Evolutionary conservation across 2,888 invertebrate species (phyloP).

Genomic region (Dynastes maya): DNA sequence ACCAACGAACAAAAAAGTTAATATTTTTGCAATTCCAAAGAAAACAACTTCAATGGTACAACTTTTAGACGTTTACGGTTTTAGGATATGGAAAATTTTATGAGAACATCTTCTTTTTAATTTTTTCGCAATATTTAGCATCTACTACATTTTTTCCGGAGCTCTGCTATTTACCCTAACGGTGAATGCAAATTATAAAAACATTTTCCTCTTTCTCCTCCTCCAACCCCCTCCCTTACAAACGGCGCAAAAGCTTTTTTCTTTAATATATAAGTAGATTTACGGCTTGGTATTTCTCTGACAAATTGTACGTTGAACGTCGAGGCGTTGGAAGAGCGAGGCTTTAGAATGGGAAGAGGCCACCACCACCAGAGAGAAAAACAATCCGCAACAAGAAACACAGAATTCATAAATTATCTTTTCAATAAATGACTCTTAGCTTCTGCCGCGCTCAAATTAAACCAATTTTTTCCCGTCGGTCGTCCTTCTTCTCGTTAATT

Average conservation of each 20-base stretch:
- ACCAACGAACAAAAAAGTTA: too few relatives aligned
- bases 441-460: conserved; percentile 35
- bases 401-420: conserved; percentile 37
- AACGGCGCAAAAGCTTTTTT: not conserved
- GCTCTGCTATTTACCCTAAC: too few relatives aligned
- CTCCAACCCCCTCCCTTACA: not conserved
- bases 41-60: too few relatives aligned
- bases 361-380: not conserved
- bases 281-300: not conserved
- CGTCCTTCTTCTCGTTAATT: conserved; percentile 7
- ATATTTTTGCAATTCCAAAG: too few relatives aligned
- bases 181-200: too few relatives aligned
- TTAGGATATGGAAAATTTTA: too few relatives aligned
- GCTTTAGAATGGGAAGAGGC: not conserved
- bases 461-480: conserved; percentile 29
- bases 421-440: conserved; percentile 36
- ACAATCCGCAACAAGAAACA: conserved; percentile 27
- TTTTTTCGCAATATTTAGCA: too few relatives aligned
- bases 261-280: conserved; percentile 5
- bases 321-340: not conserved
- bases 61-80: too few relatives aligned
- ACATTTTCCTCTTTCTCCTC: too few relatives aligned
- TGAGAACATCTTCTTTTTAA: too few relatives aligned
- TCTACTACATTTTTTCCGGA: too few relatives aligned
- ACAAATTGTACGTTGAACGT: conserved; percentile 29